These are phyloP conservation scores for Tipula vernalis DNA, from an alignment of 2,888 invertebrate species.

Conservation along the genomic window DNA sequence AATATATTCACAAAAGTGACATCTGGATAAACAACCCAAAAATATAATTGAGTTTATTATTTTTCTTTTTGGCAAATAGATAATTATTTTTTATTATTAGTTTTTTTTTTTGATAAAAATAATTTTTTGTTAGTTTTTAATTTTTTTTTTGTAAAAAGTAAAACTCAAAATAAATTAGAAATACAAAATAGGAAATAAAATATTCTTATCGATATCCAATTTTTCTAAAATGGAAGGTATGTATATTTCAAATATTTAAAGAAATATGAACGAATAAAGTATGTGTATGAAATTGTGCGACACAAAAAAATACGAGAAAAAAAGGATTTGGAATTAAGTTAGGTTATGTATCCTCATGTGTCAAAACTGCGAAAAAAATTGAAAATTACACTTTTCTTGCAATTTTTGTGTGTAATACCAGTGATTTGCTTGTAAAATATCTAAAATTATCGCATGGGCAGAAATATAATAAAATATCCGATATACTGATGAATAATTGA, in stretches of 20 bases:
- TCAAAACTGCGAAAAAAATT: background rate
- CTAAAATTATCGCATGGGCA: background rate
- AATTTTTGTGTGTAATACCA: background rate
- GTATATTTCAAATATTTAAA: background rate
- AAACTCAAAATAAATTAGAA: background rate
- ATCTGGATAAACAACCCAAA: background rate
- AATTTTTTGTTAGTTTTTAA: background rate
- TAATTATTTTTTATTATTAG: background rate
- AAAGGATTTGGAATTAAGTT: background rate
- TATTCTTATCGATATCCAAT: background rate
- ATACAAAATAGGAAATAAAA: background rate
- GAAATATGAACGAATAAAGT: background rate
- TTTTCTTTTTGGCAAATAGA: background rate
- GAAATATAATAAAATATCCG: background rate
- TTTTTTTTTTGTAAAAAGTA: background rate
- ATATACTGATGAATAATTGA: background rate
- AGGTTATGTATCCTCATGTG: constrained; percentile 5
- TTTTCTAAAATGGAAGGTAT: constrained; percentile 4
- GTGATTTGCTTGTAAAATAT: background rate
- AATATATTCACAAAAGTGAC: background rate
- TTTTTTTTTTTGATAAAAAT: background rate
- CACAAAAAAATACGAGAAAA: background rate
- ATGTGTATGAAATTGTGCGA: background rate
- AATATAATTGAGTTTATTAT: background rate
- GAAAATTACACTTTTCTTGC: background rate